phyloP scores from a whole-genome alignment of 2,888 invertebrate genomes.

The Tyria jacobaeae region DNA sequence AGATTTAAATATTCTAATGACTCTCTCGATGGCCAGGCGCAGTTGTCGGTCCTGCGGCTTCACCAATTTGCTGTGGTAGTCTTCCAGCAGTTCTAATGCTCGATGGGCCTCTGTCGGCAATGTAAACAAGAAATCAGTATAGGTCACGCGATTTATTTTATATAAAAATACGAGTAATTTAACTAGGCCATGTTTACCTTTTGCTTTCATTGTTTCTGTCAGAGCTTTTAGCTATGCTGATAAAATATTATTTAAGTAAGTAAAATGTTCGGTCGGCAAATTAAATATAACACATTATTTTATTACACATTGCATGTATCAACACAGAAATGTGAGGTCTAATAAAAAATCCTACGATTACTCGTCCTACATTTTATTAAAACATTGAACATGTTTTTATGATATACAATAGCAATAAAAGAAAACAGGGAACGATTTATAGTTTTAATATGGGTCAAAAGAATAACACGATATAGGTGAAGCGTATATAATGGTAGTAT shows the following conservation, averaged over 20 bases:
- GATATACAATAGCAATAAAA: constrained; percentile 26
- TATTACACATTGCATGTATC: background rate
- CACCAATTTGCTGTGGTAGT: constrained; percentile 97
- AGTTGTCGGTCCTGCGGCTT: constrained; percentile 98
- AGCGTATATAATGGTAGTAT: constrained; percentile 14
- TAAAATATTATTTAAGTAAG: background rate
- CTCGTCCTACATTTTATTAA: constrained; percentile 43
- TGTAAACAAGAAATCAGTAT: constrained; percentile 36
- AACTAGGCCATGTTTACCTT: constrained; percentile 44
- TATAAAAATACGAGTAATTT: constrained; percentile 1
- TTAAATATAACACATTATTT: background rate
- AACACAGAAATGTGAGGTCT: background rate
- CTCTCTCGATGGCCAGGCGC: constrained; percentile 97
- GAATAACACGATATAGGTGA: constrained; percentile 18
- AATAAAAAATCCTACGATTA: constrained; percentile 7
- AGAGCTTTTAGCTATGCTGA: background rate
- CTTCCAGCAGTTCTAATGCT: constrained; percentile 98
- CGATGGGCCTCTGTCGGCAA: constrained; percentile 95
- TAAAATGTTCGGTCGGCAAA: background rate
- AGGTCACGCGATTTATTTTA: constrained; percentile 17
- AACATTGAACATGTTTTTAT: constrained; percentile 33
- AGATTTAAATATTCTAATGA: constrained; percentile 99
- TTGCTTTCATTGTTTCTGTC: constrained; percentile 26
- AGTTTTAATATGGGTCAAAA: constrained; percentile 31
- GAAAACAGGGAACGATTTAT: constrained; percentile 24